A percentile compares a stretch with the other conserved stretches of the same genome.
These are phyloP conservation scores for Argyresthia goedartella DNA, from an alignment of 2,888 invertebrate species.

Conservation along the genomic window DNA sequence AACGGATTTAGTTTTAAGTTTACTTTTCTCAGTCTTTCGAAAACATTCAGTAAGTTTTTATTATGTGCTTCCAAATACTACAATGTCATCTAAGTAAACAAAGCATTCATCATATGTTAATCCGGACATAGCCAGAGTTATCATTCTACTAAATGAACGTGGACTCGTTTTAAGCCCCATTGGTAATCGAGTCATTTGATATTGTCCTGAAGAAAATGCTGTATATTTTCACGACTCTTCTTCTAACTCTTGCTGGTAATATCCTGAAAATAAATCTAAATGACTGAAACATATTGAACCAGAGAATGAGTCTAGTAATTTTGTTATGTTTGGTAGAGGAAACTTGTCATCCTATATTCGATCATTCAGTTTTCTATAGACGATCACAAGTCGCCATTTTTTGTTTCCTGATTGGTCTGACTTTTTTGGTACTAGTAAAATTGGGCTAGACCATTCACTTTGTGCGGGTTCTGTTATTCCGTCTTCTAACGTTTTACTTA, in stretches of 20 bases:
- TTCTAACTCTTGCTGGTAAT: conserved; percentile 9
- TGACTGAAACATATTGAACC: conserved; percentile 12
- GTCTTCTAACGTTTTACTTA: conserved; percentile 11
- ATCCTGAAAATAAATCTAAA: too few species aligned
- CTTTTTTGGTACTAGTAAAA: conserved; percentile 6
- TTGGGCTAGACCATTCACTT: neutral
- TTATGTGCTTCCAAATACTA: neutral
- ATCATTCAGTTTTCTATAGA: neutral
- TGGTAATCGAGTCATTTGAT: neutral
- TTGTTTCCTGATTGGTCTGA: conserved; percentile 9
- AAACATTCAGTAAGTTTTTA: neutral
- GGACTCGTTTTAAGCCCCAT: neutral
- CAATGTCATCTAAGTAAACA: neutral
- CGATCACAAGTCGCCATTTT: neutral
- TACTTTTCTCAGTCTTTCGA: neutral
- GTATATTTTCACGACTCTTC: conserved; percentile 11
- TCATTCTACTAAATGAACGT: neutral
- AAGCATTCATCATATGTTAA: neutral
- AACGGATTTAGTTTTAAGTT: neutral
- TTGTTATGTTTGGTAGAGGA: neutral
- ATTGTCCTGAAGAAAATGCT: conserved; percentile 8
- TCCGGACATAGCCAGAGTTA: neutral
- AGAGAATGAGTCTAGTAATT: conserved; percentile 6
- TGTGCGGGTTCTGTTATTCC: conserved; percentile 4
- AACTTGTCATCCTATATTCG: neutral